These are phyloP conservation scores for Gobius niger DNA, from an alignment of 2,113 vertebrate species.

Conservation along the genomic window DNA sequence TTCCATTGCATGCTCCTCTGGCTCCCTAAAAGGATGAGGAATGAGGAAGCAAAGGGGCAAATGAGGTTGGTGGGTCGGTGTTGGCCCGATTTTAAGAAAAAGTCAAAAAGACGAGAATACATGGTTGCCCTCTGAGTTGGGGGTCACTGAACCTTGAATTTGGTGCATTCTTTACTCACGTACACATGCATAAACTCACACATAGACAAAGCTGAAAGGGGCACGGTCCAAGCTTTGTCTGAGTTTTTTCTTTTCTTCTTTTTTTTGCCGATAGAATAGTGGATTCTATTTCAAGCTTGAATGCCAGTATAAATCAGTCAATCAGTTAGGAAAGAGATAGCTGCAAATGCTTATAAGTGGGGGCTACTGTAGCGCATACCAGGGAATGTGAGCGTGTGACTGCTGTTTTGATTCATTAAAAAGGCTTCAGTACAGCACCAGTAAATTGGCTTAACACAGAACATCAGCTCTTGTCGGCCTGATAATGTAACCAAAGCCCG, in stretches of 20 bases:
- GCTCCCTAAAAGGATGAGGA: conserved; percentile 73
- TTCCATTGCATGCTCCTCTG: conserved; percentile 72
- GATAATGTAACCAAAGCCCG: conserved; percentile 45
- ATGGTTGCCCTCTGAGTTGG: conserved; percentile 14
- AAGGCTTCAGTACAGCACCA: conserved; percentile 38
- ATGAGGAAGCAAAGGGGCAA: conserved; percentile 45
- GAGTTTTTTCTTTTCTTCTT: conserved; percentile 22
- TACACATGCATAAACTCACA: conserved; percentile 17
- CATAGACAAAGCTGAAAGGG: conserved; percentile 9
- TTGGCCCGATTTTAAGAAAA: conserved; percentile 29
- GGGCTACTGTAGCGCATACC: conserved; percentile 32
- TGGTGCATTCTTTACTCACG: conserved; percentile 5
- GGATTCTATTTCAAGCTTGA: conserved; percentile 74
- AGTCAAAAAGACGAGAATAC: conserved; percentile 19
- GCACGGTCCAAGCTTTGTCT: conserved; percentile 17
- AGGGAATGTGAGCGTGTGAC: conserved; percentile 31
- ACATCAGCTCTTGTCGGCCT: conserved; percentile 40
- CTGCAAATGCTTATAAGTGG: conserved; percentile 41
- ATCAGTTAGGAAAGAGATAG: conserved; percentile 59
- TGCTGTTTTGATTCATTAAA: conserved; percentile 58
- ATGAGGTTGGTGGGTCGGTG: conserved; percentile 15
- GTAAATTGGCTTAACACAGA: conserved; percentile 59
- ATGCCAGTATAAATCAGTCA: conserved; percentile 63
- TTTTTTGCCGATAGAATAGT: conserved; percentile 40
- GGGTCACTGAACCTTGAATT: conserved; percentile 33